Base-by-base conservation (phyloP, 2,113 vertebrate genomes). In the Macaca nemestrina region DNA sequence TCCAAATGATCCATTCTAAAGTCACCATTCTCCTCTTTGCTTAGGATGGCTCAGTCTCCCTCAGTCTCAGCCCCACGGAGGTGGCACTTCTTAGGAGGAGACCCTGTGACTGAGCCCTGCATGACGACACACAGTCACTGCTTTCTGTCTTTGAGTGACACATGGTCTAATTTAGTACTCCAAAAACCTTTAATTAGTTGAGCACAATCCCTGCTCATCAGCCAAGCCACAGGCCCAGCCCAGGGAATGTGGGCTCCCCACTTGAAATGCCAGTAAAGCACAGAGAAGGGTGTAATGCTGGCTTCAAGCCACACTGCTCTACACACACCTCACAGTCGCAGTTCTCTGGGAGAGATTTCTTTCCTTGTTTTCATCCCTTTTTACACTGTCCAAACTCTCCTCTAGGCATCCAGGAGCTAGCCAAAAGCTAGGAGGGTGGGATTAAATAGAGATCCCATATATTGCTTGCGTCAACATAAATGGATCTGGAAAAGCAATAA, bases 101-200 rank as follows among this genome's bases (percentile, higher is more conserved):
- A 38, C 59, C 70, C 83, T n/a, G 17, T 72, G 52, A 16, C 40
- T 52, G 40, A 67, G 76, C 78, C 68, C 70, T 88, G 38, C n/a
- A 2, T 70, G 61, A 52, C 88, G 70, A 87, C 75, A 67, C 61
- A 52, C 2, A 68, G 23, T 59, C 87, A 23, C 64, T 72, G 55
- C 38, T 86, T 84, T 92, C 88, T 57, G 59, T 78, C 73, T 94
- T 35, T 81, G 76, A 90, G 80, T 52, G 35, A 88, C 52, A 81
- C 67, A 93, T 57, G 27, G 57, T 76, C 72, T 92, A 61, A 85
- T 90, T 90, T 82, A 43, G 14, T n/a, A n/a, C 70, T 84, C 61
- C 52, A 73, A 85, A 72, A 83, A 38, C 16, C 67, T 75, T 92
- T 93, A 72, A 67, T 93, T 96, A 88, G 70, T 84, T 73, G 78